Evolutionary conservation across 2,888 invertebrate species (phyloP).

Genomic region (Chloromyia formosa): DNA sequence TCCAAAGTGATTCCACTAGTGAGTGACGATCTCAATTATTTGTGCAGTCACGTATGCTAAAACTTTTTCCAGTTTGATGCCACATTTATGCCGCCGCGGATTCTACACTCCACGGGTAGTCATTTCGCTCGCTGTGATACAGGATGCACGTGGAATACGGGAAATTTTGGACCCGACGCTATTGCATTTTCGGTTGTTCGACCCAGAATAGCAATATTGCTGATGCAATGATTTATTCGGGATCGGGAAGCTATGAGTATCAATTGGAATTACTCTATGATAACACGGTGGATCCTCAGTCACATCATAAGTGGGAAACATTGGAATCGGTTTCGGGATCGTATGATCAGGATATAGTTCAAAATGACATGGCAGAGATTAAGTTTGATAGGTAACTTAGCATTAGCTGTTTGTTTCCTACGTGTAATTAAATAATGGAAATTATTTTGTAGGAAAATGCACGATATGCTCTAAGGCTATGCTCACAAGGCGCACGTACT

Average conservation of each 20-base stretch:
- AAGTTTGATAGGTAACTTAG: background rate
- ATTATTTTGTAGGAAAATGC: conserved; percentile 82
- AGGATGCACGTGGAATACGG: conserved; percentile 95
- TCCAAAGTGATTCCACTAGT: too few species aligned
- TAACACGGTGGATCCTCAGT: too few species aligned
- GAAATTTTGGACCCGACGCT: conserved; percentile 95
- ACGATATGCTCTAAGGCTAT: conserved; percentile 87
- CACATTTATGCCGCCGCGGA: conserved; percentile 66
- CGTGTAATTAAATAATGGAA: too few species aligned
- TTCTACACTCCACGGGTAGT: too few species aligned
- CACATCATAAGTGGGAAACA: conserved; percentile 89
- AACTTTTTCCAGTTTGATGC: conserved; percentile 60
- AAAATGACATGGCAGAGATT: too few species aligned
- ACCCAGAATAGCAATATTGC: conserved; percentile 86
- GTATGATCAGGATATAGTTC: too few species aligned
- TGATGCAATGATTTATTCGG: conserved; percentile 90
- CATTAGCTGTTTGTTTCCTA: too few species aligned
- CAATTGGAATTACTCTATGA: conserved; percentile 89
- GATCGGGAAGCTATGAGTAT: conserved; percentile 88
- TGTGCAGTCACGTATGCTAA: too few species aligned
- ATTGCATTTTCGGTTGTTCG: too few species aligned
- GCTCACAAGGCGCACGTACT: too few species aligned
- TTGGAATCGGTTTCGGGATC: conserved; percentile 81
- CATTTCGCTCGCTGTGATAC: too few species aligned
- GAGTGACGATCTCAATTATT: too few species aligned